A percentile compares a stretch with the other conserved stretches of the same genome.
Evolutionary conservation across 2,888 invertebrate species (phyloP).

Genomic region (Chrysodeixis includens): DNA sequence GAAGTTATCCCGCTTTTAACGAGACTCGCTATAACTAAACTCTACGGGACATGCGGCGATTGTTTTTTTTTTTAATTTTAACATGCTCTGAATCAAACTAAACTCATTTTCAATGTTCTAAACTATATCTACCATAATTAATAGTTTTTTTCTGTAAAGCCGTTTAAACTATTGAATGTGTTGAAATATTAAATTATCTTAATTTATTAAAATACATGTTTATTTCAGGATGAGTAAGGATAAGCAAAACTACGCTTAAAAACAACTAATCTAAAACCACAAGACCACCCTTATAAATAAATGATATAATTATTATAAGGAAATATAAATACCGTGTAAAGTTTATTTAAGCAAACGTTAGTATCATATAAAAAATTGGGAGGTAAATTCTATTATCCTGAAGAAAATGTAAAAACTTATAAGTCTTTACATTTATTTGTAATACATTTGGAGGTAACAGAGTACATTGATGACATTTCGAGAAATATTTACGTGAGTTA

Average conservation of each 20-base stretch:
- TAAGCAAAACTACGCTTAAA: slow-evolving; percentile 55
- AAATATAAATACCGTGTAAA: slow-evolving; percentile 25
- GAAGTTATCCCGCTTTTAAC: slow-evolving; percentile 61
- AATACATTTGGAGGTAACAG: too few species aligned
- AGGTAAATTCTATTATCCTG: slow-evolving; percentile 1
- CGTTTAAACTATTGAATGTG: slow-evolving; percentile 56
- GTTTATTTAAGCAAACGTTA: slow-evolving; percentile 41
- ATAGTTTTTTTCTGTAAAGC: slow-evolving; percentile 76
- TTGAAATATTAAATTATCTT: slow-evolving; percentile 28
- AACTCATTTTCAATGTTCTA: slow-evolving; percentile 70
- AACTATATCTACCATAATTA: slow-evolving; percentile 75
- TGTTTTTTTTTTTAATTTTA: slow-evolving; percentile 66
- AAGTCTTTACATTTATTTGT: too few species aligned
- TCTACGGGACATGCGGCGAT: slow-evolving; percentile 85
- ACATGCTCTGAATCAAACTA: slow-evolving; percentile 79
- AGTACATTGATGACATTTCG: too few species aligned
- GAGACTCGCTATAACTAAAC: slow-evolving; percentile 68
- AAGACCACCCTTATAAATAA: slow-evolving; percentile 49
- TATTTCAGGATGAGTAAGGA: slow-evolving; percentile 46
- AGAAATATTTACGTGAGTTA: too few species aligned
- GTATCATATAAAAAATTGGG: slow-evolving; percentile 19
- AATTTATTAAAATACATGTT: slow-evolving; percentile 50
- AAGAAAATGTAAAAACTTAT: too few species aligned
- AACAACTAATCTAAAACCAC: slow-evolving; percentile 53
- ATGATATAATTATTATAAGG: slow-evolving; percentile 23